Evolutionary conservation across 2,888 invertebrate species (phyloP), one percentile per base, ranked within the genome.

Genomic region (Orthosia gracilis): DNA sequence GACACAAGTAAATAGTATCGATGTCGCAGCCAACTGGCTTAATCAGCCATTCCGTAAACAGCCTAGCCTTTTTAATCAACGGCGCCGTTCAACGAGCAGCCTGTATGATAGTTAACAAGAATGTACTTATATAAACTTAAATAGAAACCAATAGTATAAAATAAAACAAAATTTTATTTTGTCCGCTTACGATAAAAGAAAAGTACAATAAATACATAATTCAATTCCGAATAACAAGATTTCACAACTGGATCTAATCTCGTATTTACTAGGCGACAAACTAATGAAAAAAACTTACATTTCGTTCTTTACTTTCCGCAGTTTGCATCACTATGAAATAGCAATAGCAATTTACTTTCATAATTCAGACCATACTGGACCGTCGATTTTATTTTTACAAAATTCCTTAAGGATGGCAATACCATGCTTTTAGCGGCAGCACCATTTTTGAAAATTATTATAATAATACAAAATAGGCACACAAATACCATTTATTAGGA

Each of bases 111-210:
- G 31, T 1, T 31, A 40, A 40, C 7, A 40, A 40, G 9, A 31
- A 7, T 7, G 4, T 31, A 4, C 2, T 2, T 9, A 15, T 18
- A 26, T 15, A 61, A n/a, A 21, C 4, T 1, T 17, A 59, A 76
- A 66, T 26, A 62, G 9, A 80, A 80, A 82, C 57, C 15, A 82
- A 74, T 57, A 65, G 0, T 5, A 61, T 45, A 23, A 55, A 65
- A 2, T 58, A 65, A 68, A 70, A 71, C 58, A 75, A 75, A 75
- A 82, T 75, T 82, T 80, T 84, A 82, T 84, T 82, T 69, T 80
- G 71, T 69, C 54, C 23, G 49, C 62, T 66, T 55, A 65, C 31
- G 57, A 74, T 69, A 72, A 31, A 75, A 40, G 3, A 72, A 79
- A 50, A 57, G 45, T 83, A 83, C 74, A 73, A 70, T 80, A 68